Evolutionary conservation across 2,113 vertebrate genomes (phyloP).

Genomic region (Osmerus mordax): DNA sequence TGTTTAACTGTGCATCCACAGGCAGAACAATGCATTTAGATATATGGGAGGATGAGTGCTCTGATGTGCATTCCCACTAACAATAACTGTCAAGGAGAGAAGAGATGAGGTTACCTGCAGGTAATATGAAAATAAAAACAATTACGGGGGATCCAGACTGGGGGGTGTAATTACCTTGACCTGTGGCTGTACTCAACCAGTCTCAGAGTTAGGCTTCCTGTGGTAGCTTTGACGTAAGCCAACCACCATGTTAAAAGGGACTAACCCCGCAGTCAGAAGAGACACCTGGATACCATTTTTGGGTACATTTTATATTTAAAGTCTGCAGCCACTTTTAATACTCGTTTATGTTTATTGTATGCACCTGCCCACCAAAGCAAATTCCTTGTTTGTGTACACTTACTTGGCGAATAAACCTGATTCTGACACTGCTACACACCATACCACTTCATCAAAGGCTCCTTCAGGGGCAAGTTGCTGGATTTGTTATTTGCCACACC

Average conservation of each 20-base stretch:
- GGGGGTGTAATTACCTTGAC: conserved; percentile 14
- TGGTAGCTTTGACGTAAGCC: neutral
- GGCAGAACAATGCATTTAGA: conserved; percentile 21
- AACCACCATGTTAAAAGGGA: neutral
- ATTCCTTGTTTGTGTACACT: too few species aligned
- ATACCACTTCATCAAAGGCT: too few species aligned
- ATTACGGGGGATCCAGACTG: conserved; percentile 10
- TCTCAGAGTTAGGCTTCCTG: neutral
- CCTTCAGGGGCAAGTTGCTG: too few species aligned
- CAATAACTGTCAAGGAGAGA: conserved; percentile 50
- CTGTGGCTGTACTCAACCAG: conserved; percentile 3
- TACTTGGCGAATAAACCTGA: too few species aligned
- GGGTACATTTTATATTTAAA: neutral
- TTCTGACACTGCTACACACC: too few species aligned
- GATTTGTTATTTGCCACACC: too few species aligned
- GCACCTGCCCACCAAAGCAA: too few species aligned
- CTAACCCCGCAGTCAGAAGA: neutral
- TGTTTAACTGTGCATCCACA: conserved; percentile 10
- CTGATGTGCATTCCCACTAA: conserved; percentile 32
- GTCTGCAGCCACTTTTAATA: too few species aligned
- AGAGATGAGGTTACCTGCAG: conserved; percentile 32
- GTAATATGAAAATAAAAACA: conserved; percentile 20
- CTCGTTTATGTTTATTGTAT: too few species aligned
- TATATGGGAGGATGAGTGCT: conserved; percentile 31
- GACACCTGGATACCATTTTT: neutral